phyloP scores from a whole-genome alignment of 2,888 invertebrate species.

The Dermolepida albohirtum region DNA sequence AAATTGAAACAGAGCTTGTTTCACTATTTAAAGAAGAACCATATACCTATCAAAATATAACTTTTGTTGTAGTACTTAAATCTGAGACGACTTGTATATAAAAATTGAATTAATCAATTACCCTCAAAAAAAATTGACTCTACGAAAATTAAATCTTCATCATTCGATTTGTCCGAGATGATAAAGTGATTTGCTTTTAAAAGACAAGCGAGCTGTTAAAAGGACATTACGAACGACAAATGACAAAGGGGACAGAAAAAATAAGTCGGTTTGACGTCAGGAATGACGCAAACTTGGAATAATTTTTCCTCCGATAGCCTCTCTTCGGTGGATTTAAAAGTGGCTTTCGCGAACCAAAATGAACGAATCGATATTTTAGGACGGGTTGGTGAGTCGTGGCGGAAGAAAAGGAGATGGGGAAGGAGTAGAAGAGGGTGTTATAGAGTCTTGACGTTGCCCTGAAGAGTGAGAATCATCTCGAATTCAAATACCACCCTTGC shows the following conservation, averaged over 20 bases:
- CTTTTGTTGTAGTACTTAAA: too few species aligned
- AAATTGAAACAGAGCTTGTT: too few species aligned
- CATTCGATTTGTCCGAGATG: slow-evolving; percentile 30
- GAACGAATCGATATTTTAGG: slow-evolving; percentile 22
- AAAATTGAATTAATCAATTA: slow-evolving; percentile 2
- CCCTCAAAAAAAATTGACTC: background rate
- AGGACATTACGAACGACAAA: slow-evolving; percentile 6
- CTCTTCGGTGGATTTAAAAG: slow-evolving; percentile 19
- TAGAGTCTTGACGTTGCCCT: background rate
- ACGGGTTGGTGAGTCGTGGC: background rate
- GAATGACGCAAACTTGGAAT: slow-evolving; percentile 25
- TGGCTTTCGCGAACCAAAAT: slow-evolving; percentile 8
- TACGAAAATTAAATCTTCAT: slow-evolving; percentile 25
- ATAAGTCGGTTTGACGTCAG: slow-evolving; percentile 20
- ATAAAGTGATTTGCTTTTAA: slow-evolving; percentile 20
- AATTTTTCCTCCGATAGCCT: slow-evolving; percentile 24
- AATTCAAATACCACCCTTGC: slow-evolving; percentile 30
- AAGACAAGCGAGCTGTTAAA: slow-evolving; percentile 1
- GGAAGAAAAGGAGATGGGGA: too few species aligned
- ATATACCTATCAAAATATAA: too few species aligned
- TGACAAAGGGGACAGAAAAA: background rate
- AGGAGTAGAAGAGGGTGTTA: too few species aligned
- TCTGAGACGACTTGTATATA: too few species aligned
- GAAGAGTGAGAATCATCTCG: slow-evolving; percentile 11
- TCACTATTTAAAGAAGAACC: too few species aligned